Conservation (phyloP, 1,140 invertebrate genomes). For the Sitobion miscanthi region DNA sequence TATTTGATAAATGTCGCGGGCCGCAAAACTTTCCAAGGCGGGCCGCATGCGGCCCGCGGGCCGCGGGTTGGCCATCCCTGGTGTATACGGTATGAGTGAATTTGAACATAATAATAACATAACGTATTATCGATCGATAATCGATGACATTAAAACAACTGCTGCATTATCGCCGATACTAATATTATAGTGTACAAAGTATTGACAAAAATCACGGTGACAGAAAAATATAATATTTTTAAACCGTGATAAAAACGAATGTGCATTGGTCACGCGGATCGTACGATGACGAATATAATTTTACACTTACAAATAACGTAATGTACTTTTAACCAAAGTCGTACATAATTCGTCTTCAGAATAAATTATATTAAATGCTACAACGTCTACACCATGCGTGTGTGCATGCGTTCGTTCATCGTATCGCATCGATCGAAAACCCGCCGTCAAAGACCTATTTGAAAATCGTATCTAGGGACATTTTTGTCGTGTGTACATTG, state of each 20-base stretch:
- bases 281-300: neutral
- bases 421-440: neutral
- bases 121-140: neutral
- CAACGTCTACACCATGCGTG: neutral
- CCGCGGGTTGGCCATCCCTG: too few species aligned
- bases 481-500: neutral
- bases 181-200: neutral
- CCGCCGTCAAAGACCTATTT: neutral
- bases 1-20: too few species aligned
- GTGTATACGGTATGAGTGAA: neutral
- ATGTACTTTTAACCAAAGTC: neutral
- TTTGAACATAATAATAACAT: neutral
- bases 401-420: neutral
- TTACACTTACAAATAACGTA: neutral
- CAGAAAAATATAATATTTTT: neutral
- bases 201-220: neutral
- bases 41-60: too few species aligned
- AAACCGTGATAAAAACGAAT: neutral
- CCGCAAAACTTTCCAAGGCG: too few species aligned
- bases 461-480: constrained; percentile 13
- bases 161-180: neutral
- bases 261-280: neutral
- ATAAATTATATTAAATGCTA: neutral
- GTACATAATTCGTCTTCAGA: neutral
- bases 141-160: neutral